Evolutionary conservation across 2,113 vertebrate genomes (phyloP).

Genomic region (Poicephalus meyeri): DNA sequence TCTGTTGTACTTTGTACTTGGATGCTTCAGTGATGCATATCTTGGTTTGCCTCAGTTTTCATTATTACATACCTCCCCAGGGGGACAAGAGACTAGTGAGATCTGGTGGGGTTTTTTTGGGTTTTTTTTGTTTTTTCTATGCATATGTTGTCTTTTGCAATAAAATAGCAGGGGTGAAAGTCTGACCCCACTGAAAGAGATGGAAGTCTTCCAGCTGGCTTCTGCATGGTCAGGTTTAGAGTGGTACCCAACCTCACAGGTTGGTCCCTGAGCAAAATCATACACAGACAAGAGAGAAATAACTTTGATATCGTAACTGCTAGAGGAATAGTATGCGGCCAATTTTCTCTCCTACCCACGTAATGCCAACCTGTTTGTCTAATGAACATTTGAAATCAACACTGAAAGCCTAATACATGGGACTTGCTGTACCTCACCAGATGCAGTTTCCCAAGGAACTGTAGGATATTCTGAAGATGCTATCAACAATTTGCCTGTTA

Average conservation of each 20-base stretch:
- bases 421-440: not conserved
- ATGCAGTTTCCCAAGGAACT: not conserved
- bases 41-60: not conserved
- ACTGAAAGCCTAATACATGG: not conserved
- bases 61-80: not conserved
- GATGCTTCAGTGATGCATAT: not conserved
- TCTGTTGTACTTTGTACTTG: not conserved
- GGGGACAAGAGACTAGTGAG: not conserved
- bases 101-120: too few relatives aligned
- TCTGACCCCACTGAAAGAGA: not conserved
- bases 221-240: not conserved
- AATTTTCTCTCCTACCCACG: not conserved
- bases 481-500: not conserved
- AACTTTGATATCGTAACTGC: not conserved
- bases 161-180: not conserved
- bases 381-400: not conserved
- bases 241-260: not conserved
- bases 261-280: not conserved
- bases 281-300: not conserved
- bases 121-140: not conserved
- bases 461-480: not conserved
- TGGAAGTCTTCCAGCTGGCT: not conserved
- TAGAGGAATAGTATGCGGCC: fast-evolving
- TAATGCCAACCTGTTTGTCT: not conserved
- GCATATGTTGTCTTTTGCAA: not conserved